Evolutionary conservation across 1,140 invertebrate genomes (phyloP), one percentile per base, ranked within the genome.

Genomic region (Chrysomallon squamiferum): DNA sequence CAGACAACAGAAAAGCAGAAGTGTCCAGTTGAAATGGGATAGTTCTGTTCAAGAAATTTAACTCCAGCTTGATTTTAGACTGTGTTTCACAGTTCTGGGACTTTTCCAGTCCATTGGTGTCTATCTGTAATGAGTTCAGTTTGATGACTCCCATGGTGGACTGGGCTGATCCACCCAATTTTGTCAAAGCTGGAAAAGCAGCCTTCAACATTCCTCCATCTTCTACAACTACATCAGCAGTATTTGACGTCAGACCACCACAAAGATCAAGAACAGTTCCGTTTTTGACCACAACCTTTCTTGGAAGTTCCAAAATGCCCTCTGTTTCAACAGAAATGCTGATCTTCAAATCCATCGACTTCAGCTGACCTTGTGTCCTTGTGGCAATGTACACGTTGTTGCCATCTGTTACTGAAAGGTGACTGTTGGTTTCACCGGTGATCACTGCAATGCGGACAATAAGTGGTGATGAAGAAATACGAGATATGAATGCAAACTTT

Each of bases 271-370:
- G 59, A 2, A 35, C 22, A 20, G 57, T 66, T 20, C 59, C 67
- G 57, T 70, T 66, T 30, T 76, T 64, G 15, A 80, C 50, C 4
- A 75, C 63, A 6, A 75, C 69, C 43, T 47, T 65, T 38, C 67
- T 62, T 18, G 78, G 78, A 2, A 77, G 62, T 25, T 78, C 74
- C 33, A 80, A 54, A 45, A 73, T 45, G 0, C 71, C 78, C 35
- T 59, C 61, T 7, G 71, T n/a, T 20, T 47, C 45, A 5, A 78
- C 74, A 62, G 64, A 59, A 27, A 78, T 32, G 9, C 71, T 54
- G 32, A 9, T 63, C 49, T 63, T 63, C 5, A 63, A 35, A 1
- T n/a, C 6, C 0, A 52, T 52, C 2, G 61, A 54, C 32, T 63
- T 32, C 18, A 52, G 56, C 5, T 32, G 61, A 38, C 52, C 43